Base-by-base conservation (phyloP, 1,140 invertebrate genomes). In the Pseudomyrmex flavicornis region DNA sequence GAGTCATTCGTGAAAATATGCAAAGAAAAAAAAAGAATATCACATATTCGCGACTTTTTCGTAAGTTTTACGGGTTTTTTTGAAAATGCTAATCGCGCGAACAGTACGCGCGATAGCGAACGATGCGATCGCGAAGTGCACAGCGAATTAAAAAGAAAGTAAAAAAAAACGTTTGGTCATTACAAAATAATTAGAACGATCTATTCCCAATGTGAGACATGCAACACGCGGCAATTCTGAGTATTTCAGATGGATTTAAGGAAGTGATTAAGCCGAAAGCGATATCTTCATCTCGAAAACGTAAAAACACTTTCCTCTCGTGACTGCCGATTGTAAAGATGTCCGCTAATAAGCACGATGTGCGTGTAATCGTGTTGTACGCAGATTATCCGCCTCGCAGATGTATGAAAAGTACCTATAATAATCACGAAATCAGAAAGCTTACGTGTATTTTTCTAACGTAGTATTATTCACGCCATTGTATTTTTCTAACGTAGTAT, bases 271-370 rank as follows among this genome's bases (percentile, higher is more conserved):
- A 62, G 46, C 68, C 20, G 58, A 17, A 48, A 17, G 20, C 70
- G 70, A 75, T 82, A 75, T 75, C 79, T 75, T 82, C 79, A 82
- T 75, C 70, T 54, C 35, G 50, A 66, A 80, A 75, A 44, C 15
- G 44, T 52, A 61, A 44, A 46, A 44, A 46, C 70, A 54, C 79
- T 82, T 82, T 82, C 70, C 75, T 35, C 79, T 46, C 26, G 58
- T 26, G 22, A 59, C 65, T 80, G 22, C 15, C 13, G 9, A 20
- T 59, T 79, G 46, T 69, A 68, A 7, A 59, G 54, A 0, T 59
- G n/a, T 22, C 58, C 20, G 44, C 20, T 26, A 80, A 80, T 80
- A 72, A 80, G 72, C 20, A 52, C 76, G 35, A 70, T 70, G 35
- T 70, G 65, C 66, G 26, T 80, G n/a, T 70, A 80, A 80, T 80